Conservation (phyloP, 2,888 invertebrate species). For the Steinernema carpocapsae region DNA sequence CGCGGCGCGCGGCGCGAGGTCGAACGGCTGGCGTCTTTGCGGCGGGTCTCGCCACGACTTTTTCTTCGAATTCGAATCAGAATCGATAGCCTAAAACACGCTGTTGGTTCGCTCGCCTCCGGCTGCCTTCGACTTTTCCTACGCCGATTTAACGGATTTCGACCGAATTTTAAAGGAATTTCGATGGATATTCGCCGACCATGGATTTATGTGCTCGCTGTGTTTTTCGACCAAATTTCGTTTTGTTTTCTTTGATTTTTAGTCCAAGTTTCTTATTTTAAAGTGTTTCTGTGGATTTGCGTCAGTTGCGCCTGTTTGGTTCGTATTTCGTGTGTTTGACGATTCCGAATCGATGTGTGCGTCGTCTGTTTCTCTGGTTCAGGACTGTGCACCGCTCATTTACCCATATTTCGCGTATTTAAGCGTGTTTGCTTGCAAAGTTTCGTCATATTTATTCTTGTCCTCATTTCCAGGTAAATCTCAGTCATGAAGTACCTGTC, state of each 20-base stretch:
- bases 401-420: neutral
- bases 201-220: neutral
- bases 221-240: neutral
- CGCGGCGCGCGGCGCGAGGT: neutral
- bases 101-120: neutral
- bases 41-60: slow-evolving; percentile 16
- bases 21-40: slow-evolving; percentile 1
- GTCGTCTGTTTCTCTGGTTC: too few species aligned
- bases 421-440: neutral
- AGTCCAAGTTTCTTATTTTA: too few species aligned
- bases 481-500: slow-evolving; percentile 95
- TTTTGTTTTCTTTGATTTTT: too few species aligned
- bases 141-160: neutral
- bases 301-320: too few species aligned
- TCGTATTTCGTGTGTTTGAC: too few species aligned
- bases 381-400: too few species aligned
- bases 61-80: neutral
- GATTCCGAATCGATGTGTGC: too few species aligned
- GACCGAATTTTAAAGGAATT: neutral
- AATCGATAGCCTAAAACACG: slow-evolving; percentile 32
- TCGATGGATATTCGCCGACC: neutral
- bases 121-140: neutral
- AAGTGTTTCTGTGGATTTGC: too few species aligned
- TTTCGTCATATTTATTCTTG: too few species aligned
- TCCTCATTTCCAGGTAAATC: slow-evolving; percentile 2